Percentiles rank a stretch among this genome's conserved stretches.
Conservation (phyloP, 2,113 vertebrate species). For the Bettongia penicillata region DNA sequence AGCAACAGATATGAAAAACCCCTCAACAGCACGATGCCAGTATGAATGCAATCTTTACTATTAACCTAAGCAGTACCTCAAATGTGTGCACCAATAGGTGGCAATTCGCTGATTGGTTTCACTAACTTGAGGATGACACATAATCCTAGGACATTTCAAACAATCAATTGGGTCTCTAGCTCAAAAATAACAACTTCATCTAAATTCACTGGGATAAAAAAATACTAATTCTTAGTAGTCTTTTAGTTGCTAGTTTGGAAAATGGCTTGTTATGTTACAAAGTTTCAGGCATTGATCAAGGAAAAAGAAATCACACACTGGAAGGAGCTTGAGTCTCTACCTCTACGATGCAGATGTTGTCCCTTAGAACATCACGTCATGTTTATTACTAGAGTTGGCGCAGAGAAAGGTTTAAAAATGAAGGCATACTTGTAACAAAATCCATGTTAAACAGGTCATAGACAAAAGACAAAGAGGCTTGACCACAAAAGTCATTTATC, state of each 20-base stretch:
- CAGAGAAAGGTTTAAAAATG: conserved; percentile 67
- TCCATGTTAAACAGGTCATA: conserved; percentile 65
- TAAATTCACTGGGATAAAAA: conserved; percentile 66
- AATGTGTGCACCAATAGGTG: background rate
- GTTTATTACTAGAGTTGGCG: conserved; percentile 74
- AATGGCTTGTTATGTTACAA: conserved; percentile 8
- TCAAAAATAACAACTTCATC: conserved; percentile 49
- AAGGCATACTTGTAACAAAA: conserved; percentile 61
- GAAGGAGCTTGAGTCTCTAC: conserved; percentile 45
- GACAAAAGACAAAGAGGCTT: conserved; percentile 70
- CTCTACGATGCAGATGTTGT: conserved; percentile 57
- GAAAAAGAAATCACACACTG: conserved; percentile 55
- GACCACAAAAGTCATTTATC: conserved; percentile 67
- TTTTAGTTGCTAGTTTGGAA: background rate
- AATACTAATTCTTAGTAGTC: conserved; percentile 43
- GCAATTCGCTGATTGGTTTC: background rate
- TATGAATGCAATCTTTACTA: conserved; percentile 41
- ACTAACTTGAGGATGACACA: conserved; percentile 20
- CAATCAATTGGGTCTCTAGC: conserved; percentile 32
- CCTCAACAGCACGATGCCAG: conserved; percentile 32
- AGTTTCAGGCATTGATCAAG: conserved; percentile 49
- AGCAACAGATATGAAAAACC: conserved; percentile 28
- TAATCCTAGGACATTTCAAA: conserved; percentile 52
- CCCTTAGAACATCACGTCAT: conserved; percentile 61
- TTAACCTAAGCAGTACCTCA: background rate